Conservation (phyloP, 2,797 vertebrate species). For the Urosaurus nigricauda region DNA sequence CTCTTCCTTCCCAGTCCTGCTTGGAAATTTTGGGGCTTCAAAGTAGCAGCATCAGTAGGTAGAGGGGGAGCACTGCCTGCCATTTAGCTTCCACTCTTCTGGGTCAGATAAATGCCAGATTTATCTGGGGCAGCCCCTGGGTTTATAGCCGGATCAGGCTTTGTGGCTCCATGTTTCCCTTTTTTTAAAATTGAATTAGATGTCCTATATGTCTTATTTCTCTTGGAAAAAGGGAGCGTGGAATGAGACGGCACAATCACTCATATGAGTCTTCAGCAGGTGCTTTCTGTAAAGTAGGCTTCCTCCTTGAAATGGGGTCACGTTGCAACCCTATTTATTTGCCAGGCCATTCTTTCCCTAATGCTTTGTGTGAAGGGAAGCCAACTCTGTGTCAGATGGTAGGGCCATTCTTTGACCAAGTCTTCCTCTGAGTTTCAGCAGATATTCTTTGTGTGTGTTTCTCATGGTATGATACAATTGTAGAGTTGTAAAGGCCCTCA, state of each 20-base stretch:
- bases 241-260: not conserved
- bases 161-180: not conserved
- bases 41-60: not conserved
- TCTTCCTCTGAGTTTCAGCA: too few species aligned
- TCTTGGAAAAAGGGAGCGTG: conserved; percentile 4
- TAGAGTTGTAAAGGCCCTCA: too few species aligned
- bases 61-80: not conserved
- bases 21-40: not conserved
- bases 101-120: too few species aligned
- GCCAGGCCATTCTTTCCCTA: not conserved
- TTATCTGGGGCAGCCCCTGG: not conserved
- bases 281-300: not conserved
- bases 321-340: not conserved
- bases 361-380: not conserved
- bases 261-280: not conserved
- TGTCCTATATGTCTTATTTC: not conserved
- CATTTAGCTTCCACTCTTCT: not conserved
- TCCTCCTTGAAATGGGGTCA: rapidly evolving
- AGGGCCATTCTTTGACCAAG: too few species aligned
- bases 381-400: not conserved
- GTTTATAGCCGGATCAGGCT: not conserved
- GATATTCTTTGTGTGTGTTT: too few species aligned
- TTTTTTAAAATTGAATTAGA: too few species aligned
- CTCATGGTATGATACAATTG: too few species aligned
- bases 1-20: too few species aligned